These are phyloP conservation scores for Cheirogaleus major DNA, from an alignment of 2,797 vertebrate genomes.

Conservation along the genomic window DNA sequence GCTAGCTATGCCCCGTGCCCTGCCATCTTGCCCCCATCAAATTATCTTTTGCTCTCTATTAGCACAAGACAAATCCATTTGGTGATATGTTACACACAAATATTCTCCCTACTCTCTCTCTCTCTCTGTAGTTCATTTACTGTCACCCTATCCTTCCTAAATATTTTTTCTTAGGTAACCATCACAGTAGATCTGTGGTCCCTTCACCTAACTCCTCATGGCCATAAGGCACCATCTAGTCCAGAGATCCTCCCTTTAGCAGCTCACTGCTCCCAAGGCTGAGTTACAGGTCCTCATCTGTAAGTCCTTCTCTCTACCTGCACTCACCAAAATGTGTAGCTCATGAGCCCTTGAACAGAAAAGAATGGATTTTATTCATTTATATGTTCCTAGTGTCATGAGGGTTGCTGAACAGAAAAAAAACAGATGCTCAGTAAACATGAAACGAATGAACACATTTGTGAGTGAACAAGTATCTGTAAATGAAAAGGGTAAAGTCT, in stretches of 20 bases:
- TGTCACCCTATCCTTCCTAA: background rate
- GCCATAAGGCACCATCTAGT: background rate
- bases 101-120: background rate
- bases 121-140: background rate
- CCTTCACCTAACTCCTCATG: background rate
- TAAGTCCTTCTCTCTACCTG: background rate
- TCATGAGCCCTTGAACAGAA: background rate
- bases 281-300: background rate
- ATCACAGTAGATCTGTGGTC: background rate
- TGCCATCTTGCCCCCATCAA: background rate
- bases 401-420: background rate
- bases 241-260: background rate
- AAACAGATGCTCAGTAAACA: slow-evolving; percentile 23
- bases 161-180: background rate
- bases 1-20: background rate
- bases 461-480: background rate
- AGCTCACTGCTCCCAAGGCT: background rate
- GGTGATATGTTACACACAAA: background rate
- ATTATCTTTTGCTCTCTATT: background rate
- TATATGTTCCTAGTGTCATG: background rate
- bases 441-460: background rate
- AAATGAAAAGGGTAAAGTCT: background rate
- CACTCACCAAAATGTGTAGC: background rate
- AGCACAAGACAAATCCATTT: background rate
- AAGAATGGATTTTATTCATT: background rate